Conservation (phyloP, 2,888 invertebrate genomes). For the Leptarthrus brevirostris region DNA sequence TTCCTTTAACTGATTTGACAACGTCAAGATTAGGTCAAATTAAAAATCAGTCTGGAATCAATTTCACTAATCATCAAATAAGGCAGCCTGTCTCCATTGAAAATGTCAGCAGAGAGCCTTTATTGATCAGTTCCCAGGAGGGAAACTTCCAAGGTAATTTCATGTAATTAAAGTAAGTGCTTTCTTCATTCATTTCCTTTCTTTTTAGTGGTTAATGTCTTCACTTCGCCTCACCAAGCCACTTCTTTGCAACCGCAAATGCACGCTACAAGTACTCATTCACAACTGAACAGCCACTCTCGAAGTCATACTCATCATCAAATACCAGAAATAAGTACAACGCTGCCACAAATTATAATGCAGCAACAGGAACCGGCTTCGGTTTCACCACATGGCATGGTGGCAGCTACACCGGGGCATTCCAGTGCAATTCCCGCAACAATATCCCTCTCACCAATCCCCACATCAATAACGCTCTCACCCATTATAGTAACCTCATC, state of each 20-base stretch:
- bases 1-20: conserved; percentile 35
- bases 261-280: conserved; percentile 25
- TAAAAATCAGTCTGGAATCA: background rate
- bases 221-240: conserved; percentile 57
- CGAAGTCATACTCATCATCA: conserved; percentile 52
- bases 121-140: conserved; percentile 62
- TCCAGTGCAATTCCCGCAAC: conserved; percentile 35
- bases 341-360: conserved; percentile 57
- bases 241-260: background rate
- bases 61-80: conserved; percentile 45
- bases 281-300: conserved; percentile 13
- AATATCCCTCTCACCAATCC: background rate
- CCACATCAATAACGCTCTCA: conserved; percentile 56
- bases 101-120: conserved; percentile 60
- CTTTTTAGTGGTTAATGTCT: conserved; percentile 61
- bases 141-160: conserved; percentile 63
- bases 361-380: conserved; percentile 55
- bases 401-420: conserved; percentile 51
- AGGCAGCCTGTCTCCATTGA: conserved; percentile 55
- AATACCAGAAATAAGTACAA: conserved; percentile 58
- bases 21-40: background rate
- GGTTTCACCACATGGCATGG: conserved; percentile 35
- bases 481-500: conserved; percentile 59
- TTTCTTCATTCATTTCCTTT: background rate
- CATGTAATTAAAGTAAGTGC: background rate